phyloP scores from a whole-genome alignment of 2,797 vertebrate genomes.

The Acipenser ruthenus region DNA sequence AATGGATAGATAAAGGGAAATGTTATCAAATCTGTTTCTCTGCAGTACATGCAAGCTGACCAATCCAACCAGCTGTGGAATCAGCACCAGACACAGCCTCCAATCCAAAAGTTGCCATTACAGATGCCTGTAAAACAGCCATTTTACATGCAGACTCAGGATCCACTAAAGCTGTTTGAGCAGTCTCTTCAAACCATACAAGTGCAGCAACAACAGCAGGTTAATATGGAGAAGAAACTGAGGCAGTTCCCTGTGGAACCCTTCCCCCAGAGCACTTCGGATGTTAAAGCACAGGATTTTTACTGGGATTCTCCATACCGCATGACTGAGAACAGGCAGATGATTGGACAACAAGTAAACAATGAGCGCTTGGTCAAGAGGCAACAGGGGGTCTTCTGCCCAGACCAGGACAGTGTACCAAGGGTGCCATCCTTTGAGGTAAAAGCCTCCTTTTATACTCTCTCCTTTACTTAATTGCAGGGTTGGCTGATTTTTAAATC shows the following conservation, averaged over 20 bases:
- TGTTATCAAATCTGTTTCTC: constrained; percentile 15
- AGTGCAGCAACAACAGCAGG: constrained; percentile 60
- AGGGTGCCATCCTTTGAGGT: constrained; percentile 81
- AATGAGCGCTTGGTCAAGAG: constrained; percentile 73
- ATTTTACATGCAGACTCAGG: constrained; percentile 83
- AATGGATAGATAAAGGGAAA: background rate
- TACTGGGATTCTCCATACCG: constrained; percentile 84
- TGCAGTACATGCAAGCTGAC: constrained; percentile 80
- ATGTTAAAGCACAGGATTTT: constrained; percentile 84
- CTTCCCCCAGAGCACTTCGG: constrained; percentile 68
- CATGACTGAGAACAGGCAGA: constrained; percentile 65
- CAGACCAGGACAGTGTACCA: constrained; percentile 71
- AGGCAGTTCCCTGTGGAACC: constrained; percentile 79
- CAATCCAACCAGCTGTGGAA: constrained; percentile 85
- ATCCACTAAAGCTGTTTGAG: constrained; percentile 85
- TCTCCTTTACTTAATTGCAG: constrained; percentile 1
- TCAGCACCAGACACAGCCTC: constrained; percentile 70
- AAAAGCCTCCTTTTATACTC: constrained; percentile 24
- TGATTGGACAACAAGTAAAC: constrained; percentile 59
- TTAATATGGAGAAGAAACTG: constrained; percentile 82
- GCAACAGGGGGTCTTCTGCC: constrained; percentile 68
- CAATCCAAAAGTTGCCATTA: constrained; percentile 75
- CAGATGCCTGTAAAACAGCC: constrained; percentile 76
- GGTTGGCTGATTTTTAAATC: too few relatives aligned
- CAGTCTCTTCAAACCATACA: constrained; percentile 65